phyloP scores from a whole-genome alignment of 53 echinoderm and acorn worm species.

The Patiria pectinifera region DNA sequence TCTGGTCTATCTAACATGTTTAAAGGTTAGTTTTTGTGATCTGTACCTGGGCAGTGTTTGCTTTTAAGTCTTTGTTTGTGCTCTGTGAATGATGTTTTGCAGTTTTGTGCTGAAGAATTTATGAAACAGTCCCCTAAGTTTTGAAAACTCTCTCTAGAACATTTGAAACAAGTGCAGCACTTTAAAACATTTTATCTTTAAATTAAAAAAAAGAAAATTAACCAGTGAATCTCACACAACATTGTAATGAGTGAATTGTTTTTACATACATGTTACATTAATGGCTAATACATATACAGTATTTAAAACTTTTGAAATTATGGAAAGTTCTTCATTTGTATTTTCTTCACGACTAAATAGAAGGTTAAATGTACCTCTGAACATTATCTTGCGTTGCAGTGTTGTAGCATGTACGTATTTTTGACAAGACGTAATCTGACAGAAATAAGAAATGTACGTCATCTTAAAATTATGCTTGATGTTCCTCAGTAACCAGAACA shows the following conservation, averaged over 20 bases:
- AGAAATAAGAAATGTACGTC: neutral
- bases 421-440: neutral
- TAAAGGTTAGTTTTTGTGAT: neutral
- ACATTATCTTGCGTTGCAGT: neutral
- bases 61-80: neutral
- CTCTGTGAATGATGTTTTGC: neutral
- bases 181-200: no score
- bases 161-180: neutral
- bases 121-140: no score
- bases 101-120: neutral
- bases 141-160: neutral
- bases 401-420: neutral
- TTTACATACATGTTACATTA: no score
- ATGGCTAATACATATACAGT: no score
- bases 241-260: no score
- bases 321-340: neutral
- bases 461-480: neutral
- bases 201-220: no score
- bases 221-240: no score
- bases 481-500: neutral
- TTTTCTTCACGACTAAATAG: neutral
- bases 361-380: neutral
- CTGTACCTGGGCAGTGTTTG: neutral
- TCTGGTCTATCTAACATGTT: neutral
- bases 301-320: no score